These are phyloP conservation scores for Hippasteria phrygiana DNA, from an alignment of 53 echinoderm and acorn worm species.

Conservation along the genomic window DNA sequence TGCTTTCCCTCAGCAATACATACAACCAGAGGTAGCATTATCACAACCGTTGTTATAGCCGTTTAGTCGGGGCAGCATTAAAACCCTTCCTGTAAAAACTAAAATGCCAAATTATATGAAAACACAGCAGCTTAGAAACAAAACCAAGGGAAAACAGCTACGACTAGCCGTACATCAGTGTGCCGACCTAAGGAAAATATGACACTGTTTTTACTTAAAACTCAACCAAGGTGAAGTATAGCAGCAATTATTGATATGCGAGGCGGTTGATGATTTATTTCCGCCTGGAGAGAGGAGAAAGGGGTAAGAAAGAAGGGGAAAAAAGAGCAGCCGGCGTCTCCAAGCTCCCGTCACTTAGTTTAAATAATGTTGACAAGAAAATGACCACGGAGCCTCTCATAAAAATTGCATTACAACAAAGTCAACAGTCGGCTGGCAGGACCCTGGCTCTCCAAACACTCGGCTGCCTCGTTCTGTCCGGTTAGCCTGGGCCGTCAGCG, in stretches of 20 bases:
- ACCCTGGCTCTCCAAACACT: constrained; percentile 39
- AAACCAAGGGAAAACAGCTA: neutral
- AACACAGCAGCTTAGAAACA: neutral
- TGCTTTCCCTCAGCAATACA: too few relatives aligned
- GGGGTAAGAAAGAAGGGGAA: neutral
- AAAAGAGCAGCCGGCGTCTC: constrained; percentile 14
- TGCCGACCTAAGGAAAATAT: constrained; percentile 28
- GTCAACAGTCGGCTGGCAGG: constrained; percentile 55
- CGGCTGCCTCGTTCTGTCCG: constrained; percentile 15
- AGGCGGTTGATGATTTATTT: neutral
- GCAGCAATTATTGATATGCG: neutral
- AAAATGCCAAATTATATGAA: neutral
- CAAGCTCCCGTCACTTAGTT: constrained; percentile 40
- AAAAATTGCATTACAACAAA: constrained; percentile 64
- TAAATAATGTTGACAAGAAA: constrained; percentile 65
- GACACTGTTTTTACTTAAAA: constrained; percentile 24
- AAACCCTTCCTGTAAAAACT: too few relatives aligned
- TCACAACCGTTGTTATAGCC: too few relatives aligned
- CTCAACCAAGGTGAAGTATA: neutral
- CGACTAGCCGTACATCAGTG: neutral
- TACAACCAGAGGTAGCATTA: too few relatives aligned
- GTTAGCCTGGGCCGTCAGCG: constrained; percentile 24
- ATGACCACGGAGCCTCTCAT: constrained; percentile 59
- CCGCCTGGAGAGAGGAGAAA: neutral
- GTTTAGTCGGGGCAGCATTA: too few relatives aligned